Evolutionary conservation across 2,888 invertebrate genomes (phyloP).

Genomic region (Tiliacea citrago): DNA sequence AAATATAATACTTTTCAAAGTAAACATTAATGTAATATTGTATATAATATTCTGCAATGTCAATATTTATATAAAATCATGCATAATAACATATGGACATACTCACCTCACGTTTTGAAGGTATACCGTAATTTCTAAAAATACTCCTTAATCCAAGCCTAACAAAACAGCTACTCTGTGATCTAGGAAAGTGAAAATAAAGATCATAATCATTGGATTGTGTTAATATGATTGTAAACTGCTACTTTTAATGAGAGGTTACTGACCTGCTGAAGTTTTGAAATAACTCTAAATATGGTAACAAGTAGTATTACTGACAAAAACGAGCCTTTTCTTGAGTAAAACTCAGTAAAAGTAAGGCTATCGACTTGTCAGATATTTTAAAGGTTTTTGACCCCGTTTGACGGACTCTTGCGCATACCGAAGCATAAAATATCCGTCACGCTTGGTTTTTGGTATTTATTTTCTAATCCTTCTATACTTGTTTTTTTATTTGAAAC

Average conservation of each 20-base stretch:
- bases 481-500: neutral
- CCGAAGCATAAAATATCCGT: too few species aligned
- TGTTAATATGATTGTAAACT: slow-evolving; percentile 17
- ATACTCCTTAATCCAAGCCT: neutral
- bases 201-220: slow-evolving; percentile 30
- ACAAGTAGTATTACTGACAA: neutral
- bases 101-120: neutral
- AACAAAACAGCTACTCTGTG: neutral
- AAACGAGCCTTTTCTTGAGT: slow-evolving; percentile 20
- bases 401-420: slow-evolving; percentile 11
- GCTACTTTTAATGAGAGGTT: slow-evolving; percentile 5
- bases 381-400: slow-evolving; percentile 15
- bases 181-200: slow-evolving; percentile 34
- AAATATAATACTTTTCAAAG: too few species aligned
- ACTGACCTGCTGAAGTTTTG: slow-evolving; percentile 2
- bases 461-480: neutral
- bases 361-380: slow-evolving; percentile 12
- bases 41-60: too few species aligned
- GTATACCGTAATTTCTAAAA: slow-evolving; percentile 24
- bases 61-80: too few species aligned
- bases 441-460: neutral
- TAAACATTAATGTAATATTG: too few species aligned
- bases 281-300: slow-evolving; percentile 30
- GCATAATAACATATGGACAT: too few species aligned
- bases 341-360: slow-evolving; percentile 58